Evolutionary conservation across 2,113 vertebrate genomes (phyloP), one percentile per base, ranked within the genome.

Genomic region (Sturnus vulgaris): DNA sequence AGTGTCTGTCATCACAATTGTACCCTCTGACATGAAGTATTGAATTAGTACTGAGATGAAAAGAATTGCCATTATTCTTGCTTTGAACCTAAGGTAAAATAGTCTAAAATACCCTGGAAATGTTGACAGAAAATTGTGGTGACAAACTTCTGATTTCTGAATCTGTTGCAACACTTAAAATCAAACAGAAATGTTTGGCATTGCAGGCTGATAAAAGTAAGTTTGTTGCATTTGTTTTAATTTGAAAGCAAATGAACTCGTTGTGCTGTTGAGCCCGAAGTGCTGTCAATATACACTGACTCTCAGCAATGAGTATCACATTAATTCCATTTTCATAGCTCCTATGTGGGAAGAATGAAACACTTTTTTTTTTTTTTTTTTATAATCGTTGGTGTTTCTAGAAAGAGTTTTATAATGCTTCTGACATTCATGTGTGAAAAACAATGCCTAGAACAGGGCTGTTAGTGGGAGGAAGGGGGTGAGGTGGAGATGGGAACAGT

Each of bases 351-450:
- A 87, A 91, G 82, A 92, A 91, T 49, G 55, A 95, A 53, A 79
- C 35, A 64, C 60, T 42, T 82, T 64, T 37, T 37, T 37, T 39
- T 69, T 42, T 82, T 64, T 37, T 37, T 37, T 39, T 69, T 56
- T 78, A 19, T 85, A 66, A 55, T 37, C 2, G 1, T 30, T 50
- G 53, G n/a, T 72, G 85, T 90, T 96, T 89, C 87, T 96, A 92
- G 90, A 68, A 95, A 94, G 68, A 88, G 37, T 68, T 96, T 96
- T 91, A 63, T 93, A 90, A 94, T 59, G 28, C 37, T 76, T 53
- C 60, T 93, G 91, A 88, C 71, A 85, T 92, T 93, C 88, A 76
- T 89, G 55, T 81, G 73, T 86, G 81, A 96, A 89, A 88, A 93
- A 95, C 92, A 96, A 86, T 79, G 95, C 88, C 83, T 76, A 72